Percentiles rank a stretch among this genome's conserved stretches.
Conservation (phyloP, 2,797 vertebrate genomes). For the Tenualosa ilisha region DNA sequence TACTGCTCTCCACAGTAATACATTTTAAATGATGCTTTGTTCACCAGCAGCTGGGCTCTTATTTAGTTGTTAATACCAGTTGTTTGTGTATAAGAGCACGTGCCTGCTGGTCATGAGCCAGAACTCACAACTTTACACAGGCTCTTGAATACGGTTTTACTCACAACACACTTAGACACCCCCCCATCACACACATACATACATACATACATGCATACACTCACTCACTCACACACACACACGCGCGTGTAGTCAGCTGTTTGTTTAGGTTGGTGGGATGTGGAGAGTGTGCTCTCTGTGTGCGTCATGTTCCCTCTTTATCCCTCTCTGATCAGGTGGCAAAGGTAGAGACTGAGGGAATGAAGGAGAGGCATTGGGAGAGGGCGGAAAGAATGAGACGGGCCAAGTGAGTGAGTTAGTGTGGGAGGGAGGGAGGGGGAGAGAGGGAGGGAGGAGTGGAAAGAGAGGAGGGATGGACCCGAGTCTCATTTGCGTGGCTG, state of each 20-base stretch:
- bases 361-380: conserved; percentile 18
- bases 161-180: too few species aligned
- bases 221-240: background rate
- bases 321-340: background rate
- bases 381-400: conserved; percentile 11
- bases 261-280: conserved; percentile 9
- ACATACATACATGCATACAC: too few species aligned
- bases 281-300: background rate
- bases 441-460: background rate
- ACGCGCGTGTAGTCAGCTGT: background rate
- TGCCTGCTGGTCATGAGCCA: background rate
- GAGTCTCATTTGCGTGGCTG: conserved; percentile 59
- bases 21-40: conserved; percentile 8
- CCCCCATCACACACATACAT: too few species aligned
- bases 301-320: background rate
- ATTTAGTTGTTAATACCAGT: background rate
- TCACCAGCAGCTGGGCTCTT: background rate
- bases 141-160: background rate
- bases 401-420: background rate
- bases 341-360: conserved; percentile 7
- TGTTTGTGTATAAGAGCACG: background rate
- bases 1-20: background rate
- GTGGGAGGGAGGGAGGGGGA: background rate
- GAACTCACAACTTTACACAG: background rate
- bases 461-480: background rate